phyloP scores from a whole-genome alignment of 1,140 invertebrate species.

The Stegodyphus dumicola region DNA sequence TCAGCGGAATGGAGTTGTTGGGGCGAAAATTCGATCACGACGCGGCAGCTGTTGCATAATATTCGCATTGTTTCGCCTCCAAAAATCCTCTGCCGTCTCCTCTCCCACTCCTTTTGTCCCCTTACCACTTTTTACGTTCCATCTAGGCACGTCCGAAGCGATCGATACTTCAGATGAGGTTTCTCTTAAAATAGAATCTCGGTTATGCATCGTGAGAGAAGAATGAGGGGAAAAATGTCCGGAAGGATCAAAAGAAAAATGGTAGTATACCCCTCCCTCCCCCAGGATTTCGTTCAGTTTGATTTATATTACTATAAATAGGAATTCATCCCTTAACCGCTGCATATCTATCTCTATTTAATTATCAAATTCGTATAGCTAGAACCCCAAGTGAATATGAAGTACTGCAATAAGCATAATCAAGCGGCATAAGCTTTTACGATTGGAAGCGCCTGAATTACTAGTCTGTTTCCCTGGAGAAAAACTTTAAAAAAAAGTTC shows the following conservation, averaged over 20 bases:
- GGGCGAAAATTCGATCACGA: conserved; percentile 51
- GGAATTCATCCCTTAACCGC: too few relatives aligned
- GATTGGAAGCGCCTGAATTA: too few relatives aligned
- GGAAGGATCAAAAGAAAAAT: background rate
- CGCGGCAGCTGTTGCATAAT: conserved; percentile 54
- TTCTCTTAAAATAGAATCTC: conserved; percentile 53
- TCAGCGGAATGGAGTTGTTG: conserved; percentile 47
- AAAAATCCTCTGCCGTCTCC: conserved; percentile 29
- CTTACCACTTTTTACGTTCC: background rate
- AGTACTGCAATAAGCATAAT: too few relatives aligned
- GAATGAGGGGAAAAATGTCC: conserved; percentile 3
- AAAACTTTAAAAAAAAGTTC: too few relatives aligned
- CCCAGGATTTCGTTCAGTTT: background rate
- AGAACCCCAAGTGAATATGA: too few relatives aligned
- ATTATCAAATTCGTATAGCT: too few relatives aligned
- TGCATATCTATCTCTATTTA: too few relatives aligned
- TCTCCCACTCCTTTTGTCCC: background rate
- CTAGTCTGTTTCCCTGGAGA: too few relatives aligned
- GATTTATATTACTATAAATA: too few relatives aligned
- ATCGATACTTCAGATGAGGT: conserved; percentile 47
- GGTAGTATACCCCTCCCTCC: background rate
- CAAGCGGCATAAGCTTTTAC: too few relatives aligned
- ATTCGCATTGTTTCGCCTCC: conserved; percentile 53
- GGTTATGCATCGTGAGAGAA: conserved; percentile 34
- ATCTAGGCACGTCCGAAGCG: conserved; percentile 33